A percentile compares a stretch with the other conserved stretches of the same genome.
Conservation (phyloP, 2,888 invertebrate species). For the Archips xylosteana region DNA sequence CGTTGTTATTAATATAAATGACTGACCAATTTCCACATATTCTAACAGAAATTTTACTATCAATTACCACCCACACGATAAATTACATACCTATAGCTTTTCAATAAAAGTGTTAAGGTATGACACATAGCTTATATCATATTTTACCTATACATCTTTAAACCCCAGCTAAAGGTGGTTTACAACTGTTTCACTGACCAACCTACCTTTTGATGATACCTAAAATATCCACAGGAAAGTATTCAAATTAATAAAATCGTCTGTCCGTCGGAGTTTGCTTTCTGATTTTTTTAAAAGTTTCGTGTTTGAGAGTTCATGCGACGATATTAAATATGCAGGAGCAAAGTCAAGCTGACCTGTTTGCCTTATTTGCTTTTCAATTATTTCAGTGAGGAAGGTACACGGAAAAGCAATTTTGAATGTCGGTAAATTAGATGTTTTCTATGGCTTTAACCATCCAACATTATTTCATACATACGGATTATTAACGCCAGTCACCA, state of each 20-base stretch:
- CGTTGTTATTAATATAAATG: not conserved
- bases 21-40: not conserved
- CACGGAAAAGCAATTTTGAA: constrained; percentile 6
- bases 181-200: not conserved
- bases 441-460: not conserved
- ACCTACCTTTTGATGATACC: not conserved
- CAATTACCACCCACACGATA: not conserved
- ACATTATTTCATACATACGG: not conserved
- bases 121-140: not conserved
- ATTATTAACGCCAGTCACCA: not conserved
- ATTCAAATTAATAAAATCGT: constrained; percentile 21
- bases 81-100: not conserved
- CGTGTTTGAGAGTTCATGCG: constrained; percentile 16
- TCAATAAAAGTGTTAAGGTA: not conserved
- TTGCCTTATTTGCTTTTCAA: constrained; percentile 32
- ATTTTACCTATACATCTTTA: not conserved
- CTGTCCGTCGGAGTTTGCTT: not conserved
- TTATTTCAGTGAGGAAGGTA: constrained; percentile 14
- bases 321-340: constrained; percentile 29
- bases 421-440: not conserved
- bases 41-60: not conserved
- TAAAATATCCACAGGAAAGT: not conserved
- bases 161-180: not conserved
- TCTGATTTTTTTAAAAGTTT: constrained; percentile 15
- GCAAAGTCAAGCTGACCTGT: constrained; percentile 20